These are phyloP conservation scores for Meandrusa payeni DNA, from an alignment of 2,888 invertebrate species.

Conservation along the genomic window DNA sequence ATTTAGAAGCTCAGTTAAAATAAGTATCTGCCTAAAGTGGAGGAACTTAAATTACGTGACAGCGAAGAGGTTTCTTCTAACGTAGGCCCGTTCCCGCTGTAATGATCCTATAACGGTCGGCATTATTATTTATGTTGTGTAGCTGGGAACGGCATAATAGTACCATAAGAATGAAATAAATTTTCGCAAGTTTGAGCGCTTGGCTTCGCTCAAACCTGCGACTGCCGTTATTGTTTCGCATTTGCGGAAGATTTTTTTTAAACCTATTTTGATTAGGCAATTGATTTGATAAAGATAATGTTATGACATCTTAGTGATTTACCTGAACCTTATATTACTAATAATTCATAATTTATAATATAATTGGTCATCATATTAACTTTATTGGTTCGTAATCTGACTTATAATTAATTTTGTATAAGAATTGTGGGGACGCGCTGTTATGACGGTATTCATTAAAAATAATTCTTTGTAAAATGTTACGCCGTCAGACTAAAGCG, in stretches of 20 bases:
- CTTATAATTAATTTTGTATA: too few species aligned
- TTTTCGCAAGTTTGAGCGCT: slow-evolving; percentile 71
- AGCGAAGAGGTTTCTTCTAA: slow-evolving; percentile 39
- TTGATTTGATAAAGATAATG: too few species aligned
- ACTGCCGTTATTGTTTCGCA: slow-evolving; percentile 70
- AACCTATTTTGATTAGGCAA: too few species aligned
- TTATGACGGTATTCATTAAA: too few species aligned
- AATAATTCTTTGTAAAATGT: too few species aligned
- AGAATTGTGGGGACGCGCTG: too few species aligned
- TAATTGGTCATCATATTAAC: too few species aligned
- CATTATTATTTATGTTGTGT: slow-evolving; percentile 80
- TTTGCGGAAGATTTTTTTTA: slow-evolving; percentile 50
- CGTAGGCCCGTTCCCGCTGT: slow-evolving; percentile 64
- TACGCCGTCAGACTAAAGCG: too few species aligned
- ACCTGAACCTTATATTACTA: too few species aligned
- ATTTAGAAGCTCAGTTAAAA: slow-evolving; percentile 34
- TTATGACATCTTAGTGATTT: too few species aligned
- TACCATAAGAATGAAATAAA: slow-evolving; percentile 78
- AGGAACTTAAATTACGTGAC: slow-evolving; percentile 35
- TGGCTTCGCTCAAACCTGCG: slow-evolving; percentile 64
- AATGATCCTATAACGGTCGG: slow-evolving; percentile 76
- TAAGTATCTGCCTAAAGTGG: slow-evolving; percentile 31
- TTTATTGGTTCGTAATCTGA: too few species aligned
- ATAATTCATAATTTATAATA: too few species aligned
- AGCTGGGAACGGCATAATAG: slow-evolving; percentile 77